phyloP scores from a whole-genome alignment of 2,888 invertebrate species.

The Eupithecia pulchellata region DNA sequence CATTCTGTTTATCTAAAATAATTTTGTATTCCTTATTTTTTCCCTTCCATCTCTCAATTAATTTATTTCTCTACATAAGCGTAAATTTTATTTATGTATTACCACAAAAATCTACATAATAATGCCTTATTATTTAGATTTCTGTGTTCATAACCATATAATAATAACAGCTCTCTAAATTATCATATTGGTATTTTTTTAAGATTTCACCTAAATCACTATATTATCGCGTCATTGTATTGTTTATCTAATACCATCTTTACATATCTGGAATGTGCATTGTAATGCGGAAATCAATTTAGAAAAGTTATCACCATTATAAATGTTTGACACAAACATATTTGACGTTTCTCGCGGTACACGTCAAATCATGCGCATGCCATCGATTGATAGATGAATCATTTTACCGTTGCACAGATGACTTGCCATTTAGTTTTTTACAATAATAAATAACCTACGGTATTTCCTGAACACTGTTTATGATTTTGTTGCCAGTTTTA shows the following conservation, averaged over 20 bases:
- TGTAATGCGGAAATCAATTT: constrained; percentile 53
- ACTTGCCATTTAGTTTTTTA: constrained; percentile 65
- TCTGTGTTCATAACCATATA: neutral
- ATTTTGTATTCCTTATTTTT: too few relatives aligned
- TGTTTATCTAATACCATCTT: constrained; percentile 29
- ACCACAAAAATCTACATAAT: too few relatives aligned
- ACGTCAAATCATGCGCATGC: constrained; percentile 58
- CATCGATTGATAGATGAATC: constrained; percentile 67
- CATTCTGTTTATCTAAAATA: neutral
- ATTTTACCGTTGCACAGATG: constrained; percentile 64
- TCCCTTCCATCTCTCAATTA: too few relatives aligned
- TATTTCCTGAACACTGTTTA: constrained; percentile 47
- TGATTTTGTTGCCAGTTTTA: constrained; percentile 42
- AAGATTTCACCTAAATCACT: neutral
- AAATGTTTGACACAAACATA: constrained; percentile 59
- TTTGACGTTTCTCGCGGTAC: constrained; percentile 63
- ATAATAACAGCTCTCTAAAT: constrained; percentile 9
- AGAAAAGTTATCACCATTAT: constrained; percentile 54
- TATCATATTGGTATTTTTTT: neutral
- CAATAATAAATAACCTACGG: constrained; percentile 53
- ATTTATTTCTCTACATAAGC: too few relatives aligned
- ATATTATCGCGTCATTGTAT: constrained; percentile 14
- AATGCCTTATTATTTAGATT: too few relatives aligned
- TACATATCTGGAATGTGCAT: constrained; percentile 46
- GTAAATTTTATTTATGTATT: neutral